Percentiles rank a stretch among this genome's conserved stretches.
These are phyloP conservation scores for Melanerpes aurifrons DNA, from an alignment of 2,113 vertebrate genomes.

Conservation along the genomic window DNA sequence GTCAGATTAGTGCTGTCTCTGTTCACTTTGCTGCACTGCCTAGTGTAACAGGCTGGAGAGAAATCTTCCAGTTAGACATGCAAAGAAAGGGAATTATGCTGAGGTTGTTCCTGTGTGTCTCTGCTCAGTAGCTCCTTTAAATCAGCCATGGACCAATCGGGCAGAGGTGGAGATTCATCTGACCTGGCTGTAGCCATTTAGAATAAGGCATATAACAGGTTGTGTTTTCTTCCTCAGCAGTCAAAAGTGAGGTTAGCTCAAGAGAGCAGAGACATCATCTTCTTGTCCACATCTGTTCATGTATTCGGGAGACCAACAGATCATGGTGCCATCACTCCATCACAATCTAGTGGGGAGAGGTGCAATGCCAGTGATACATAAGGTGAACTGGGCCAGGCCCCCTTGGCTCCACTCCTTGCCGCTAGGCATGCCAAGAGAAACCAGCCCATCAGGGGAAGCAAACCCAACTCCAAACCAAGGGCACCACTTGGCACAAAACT, in stretches of 20 bases:
- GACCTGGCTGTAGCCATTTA: background rate
- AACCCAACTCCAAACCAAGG: background rate
- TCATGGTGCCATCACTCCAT: background rate
- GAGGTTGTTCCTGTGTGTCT: background rate
- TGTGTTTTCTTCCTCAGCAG: background rate
- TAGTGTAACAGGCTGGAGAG: background rate
- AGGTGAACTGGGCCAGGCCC: background rate
- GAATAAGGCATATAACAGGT: background rate
- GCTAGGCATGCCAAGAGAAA: background rate
- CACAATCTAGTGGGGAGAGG: background rate
- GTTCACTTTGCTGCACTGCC: background rate
- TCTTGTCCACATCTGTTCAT: background rate
- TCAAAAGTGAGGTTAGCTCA: background rate
- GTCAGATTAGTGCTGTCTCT: background rate
- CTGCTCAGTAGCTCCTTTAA: background rate
- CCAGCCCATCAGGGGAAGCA: background rate
- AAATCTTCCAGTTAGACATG: background rate
- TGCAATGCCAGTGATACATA: background rate
- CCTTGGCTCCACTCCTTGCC: background rate
- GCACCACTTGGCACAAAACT: background rate
- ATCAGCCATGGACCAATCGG: background rate
- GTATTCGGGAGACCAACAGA: fast-evolving
- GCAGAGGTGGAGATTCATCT: background rate
- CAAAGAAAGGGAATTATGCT: background rate
- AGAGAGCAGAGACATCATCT: background rate